Evolutionary conservation across 1,140 invertebrate genomes (phyloP).

Genomic region (Hydropsyche tenuis): DNA sequence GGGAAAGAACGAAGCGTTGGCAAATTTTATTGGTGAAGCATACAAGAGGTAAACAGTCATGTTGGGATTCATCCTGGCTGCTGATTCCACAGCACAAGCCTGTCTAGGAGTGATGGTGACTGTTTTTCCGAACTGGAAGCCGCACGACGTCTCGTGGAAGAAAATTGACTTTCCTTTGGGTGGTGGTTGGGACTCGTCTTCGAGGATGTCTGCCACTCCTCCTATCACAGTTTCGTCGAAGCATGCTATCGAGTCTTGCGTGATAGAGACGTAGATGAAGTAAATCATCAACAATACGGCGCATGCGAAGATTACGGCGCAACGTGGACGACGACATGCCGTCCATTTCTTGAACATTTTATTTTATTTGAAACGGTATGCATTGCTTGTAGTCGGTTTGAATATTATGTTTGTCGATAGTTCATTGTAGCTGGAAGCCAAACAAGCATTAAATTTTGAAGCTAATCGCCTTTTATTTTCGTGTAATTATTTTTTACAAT

Average conservation of each 20-base stretch:
- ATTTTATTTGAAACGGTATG: neutral
- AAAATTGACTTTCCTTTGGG: conserved; percentile 59
- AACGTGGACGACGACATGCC: conserved; percentile 2
- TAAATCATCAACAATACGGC: neutral
- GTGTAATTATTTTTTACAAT: too few relatives aligned
- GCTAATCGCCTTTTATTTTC: too few relatives aligned
- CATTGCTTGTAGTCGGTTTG: too few relatives aligned
- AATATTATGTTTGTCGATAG: neutral
- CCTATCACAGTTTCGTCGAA: conserved; percentile 35
- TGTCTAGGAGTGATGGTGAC: conserved; percentile 59
- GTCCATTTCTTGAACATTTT: conserved; percentile 19
- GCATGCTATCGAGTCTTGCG: conserved; percentile 37
- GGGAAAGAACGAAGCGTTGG: conserved; percentile 25
- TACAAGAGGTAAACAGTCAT: conserved; percentile 62
- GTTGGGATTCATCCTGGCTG: conserved; percentile 63
- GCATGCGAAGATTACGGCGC: neutral
- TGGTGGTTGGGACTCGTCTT: conserved; percentile 38
- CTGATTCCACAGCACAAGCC: conserved; percentile 68
- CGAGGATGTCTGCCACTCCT: conserved; percentile 43
- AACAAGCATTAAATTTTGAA: neutral
- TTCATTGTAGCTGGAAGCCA: conserved; percentile 2
- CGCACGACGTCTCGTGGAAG: conserved; percentile 67
- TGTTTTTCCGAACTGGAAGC: neutral
- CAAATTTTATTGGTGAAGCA: conserved; percentile 53
- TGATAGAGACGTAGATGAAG: neutral